Evolutionary conservation across 2,888 invertebrate species (phyloP).

Genomic region (Amphipyra tragopoginis): DNA sequence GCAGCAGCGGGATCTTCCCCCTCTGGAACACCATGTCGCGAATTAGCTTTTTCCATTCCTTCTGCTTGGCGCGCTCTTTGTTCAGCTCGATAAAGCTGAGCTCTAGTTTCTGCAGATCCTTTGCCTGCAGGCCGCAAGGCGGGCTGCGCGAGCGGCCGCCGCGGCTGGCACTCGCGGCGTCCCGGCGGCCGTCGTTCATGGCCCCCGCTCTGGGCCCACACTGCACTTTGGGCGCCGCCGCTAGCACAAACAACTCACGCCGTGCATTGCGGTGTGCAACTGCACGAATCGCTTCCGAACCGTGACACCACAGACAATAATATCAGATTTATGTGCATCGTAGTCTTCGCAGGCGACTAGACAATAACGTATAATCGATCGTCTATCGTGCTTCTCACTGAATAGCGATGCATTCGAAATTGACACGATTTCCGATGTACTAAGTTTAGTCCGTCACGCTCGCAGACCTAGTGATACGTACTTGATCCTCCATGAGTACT

Average conservation of each 20-base stretch:
- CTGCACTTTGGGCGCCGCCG: constrained; percentile 72
- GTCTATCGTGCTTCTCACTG: constrained; percentile 77
- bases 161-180: constrained; percentile 74
- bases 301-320: constrained; percentile 81
- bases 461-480: constrained; percentile 78
- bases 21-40: constrained; percentile 93
- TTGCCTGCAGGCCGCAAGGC: constrained; percentile 74
- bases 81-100: constrained; percentile 88
- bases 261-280: constrained; percentile 76
- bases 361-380: constrained; percentile 81
- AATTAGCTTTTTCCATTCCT: constrained; percentile 90
- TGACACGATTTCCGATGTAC: constrained; percentile 67
- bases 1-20: constrained; percentile 97
- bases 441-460: constrained; percentile 68
- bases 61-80: constrained; percentile 86
- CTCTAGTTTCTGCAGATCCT: constrained; percentile 85
- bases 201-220: constrained; percentile 60
- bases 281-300: constrained; percentile 79
- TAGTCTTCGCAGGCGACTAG: constrained; percentile 78
- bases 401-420: constrained; percentile 72
- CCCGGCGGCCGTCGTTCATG: constrained; percentile 75
- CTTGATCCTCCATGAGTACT: constrained; percentile 84
- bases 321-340: constrained; percentile 81
- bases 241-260: constrained; percentile 76
- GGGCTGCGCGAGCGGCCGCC: constrained; percentile 74